Evolutionary conservation across 92 coral and sea anemone species (phyloP), one percentile per base, ranked within the genome.

Genomic region (Heliopora coerulea): DNA sequence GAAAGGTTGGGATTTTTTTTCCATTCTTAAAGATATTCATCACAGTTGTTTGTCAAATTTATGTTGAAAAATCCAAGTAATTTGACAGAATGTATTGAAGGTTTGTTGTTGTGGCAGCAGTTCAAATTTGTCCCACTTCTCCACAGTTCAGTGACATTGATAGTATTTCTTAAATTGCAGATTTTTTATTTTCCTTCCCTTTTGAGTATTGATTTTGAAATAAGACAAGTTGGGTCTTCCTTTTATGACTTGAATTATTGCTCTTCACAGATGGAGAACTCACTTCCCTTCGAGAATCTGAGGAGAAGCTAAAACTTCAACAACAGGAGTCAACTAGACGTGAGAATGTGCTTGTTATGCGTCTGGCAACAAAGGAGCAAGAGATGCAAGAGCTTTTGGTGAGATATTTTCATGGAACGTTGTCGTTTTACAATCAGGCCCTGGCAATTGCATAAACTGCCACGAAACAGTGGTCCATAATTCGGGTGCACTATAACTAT

Each of bases 341-440:
- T 37, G 99, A 95, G 63, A 95, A 95, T 65, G 99, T 95, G 9
- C 86, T 95, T 54, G 99, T 95, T 60, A 95, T 95, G 99, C 84
- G 99, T 56, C 86, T 95, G 49, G 99, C 99, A 0, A 95, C 99
- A 29, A 95, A 95, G 84, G 99, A 95, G 68, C 99, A 95, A 65
- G 99, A 95, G 80, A 93, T 95, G 86, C 99, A 95, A 75, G 99
- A 95, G 54, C 86, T 95, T 57, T 80, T 95, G 99, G 99, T 95
- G 99, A 95, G 99, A 79, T 66, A 69, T 50, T 73, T 80, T 65
- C 20, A 56, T 57, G 68, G 79, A 56, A 39, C 76, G 10, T 57
- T 59, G 50, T 37, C 49, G 46, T 54, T 58, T 9, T 70, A 52
- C 61, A 33, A 52, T 52, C 58, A 20, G 32, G 31, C 48, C 14